A percentile compares a stretch with the other conserved stretches of the same genome.
Conservation (phyloP, 2,797 vertebrate species). For the Pangasius larnaudii region DNA sequence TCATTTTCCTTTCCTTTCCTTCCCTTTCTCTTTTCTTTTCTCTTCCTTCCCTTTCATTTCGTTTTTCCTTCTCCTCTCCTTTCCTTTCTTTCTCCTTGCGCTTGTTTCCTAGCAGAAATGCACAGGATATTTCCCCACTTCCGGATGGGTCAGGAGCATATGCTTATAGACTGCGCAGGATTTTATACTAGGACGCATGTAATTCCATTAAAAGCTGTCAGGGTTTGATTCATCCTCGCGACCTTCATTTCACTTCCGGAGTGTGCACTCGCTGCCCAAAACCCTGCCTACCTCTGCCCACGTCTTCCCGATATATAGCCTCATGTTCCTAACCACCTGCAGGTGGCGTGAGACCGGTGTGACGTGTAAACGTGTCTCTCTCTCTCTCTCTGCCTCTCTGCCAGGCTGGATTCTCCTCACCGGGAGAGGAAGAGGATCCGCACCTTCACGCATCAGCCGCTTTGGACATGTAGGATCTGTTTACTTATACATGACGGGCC, state of each 20-base stretch:
- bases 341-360: constrained; percentile 57
- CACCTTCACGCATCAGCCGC: not conserved
- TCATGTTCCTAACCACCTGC: constrained; percentile 23
- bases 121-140: not conserved
- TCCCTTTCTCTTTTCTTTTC: not conserved
- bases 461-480: constrained; percentile 25
- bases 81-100: not conserved
- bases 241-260: not conserved
- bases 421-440: not conserved
- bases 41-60: not conserved
- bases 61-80: not conserved
- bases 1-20: not conserved
- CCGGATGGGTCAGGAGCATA: not conserved
- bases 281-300: not conserved
- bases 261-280: not conserved
- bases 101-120: not conserved
- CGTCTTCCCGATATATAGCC: not conserved
- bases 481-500: constrained; percentile 37
- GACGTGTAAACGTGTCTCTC: constrained; percentile 67
- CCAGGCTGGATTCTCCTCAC: not conserved
- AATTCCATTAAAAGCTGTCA: not conserved
- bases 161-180: not conserved
- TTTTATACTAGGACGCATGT: not conserved
- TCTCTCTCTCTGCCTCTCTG: not conserved
- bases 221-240: not conserved